Percentiles rank a stretch among this genome's conserved stretches.
phyloP scores from a whole-genome alignment of 2,113 vertebrate genomes.

The Thymallus thymallus region DNA sequence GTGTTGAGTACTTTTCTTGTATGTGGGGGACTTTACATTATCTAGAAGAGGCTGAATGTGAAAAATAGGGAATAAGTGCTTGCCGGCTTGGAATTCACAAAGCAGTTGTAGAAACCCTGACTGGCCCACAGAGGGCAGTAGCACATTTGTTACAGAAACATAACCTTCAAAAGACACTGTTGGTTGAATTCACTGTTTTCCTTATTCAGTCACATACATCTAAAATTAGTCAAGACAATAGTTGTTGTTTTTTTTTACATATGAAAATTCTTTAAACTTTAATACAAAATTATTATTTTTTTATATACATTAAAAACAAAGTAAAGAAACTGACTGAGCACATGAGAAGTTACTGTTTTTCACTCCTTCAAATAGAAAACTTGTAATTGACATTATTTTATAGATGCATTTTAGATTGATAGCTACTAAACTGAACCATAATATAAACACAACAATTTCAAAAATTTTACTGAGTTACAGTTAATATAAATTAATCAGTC shows the following conservation, averaged over 20 bases:
- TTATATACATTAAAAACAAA: not conserved
- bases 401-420: too few species aligned
- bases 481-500: too few species aligned
- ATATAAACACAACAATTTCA: too few species aligned
- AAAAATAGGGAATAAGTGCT: too few species aligned
- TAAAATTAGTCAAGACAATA: not conserved
- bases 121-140: conserved; percentile 21
- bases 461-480: too few species aligned
- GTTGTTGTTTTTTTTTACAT: not conserved
- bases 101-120: conserved; percentile 1
- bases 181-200: not conserved
- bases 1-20: too few species aligned
- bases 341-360: not conserved
- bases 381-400: too few species aligned
- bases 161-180: not conserved
- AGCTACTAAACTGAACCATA: too few species aligned
- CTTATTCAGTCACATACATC: not conserved
- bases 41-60: too few species aligned
- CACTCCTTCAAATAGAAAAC: not conserved
- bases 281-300: not conserved
- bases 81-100: not conserved
- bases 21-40: too few species aligned
- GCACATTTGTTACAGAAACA: not conserved
- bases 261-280: not conserved
- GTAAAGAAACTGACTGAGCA: too few species aligned